Evolutionary conservation across 1,140 invertebrate species (phyloP).

Genomic region (Lamellibrachia luymesi): DNA sequence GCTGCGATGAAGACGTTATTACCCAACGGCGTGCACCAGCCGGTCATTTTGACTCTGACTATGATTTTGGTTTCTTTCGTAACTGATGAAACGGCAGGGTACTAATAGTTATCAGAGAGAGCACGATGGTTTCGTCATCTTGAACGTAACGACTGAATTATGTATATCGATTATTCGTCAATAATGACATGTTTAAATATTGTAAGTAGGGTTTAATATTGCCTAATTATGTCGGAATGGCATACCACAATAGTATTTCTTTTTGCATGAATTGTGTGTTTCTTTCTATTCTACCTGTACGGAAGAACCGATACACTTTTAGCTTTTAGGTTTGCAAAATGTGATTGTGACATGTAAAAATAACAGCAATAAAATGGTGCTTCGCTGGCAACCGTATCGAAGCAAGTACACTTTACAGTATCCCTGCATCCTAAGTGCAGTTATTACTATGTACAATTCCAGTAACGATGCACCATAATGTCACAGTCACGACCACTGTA

Average conservation of each 20-base stretch:
- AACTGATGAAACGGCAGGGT: no score
- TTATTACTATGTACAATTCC: background rate
- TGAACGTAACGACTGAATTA: background rate
- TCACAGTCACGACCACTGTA: no score
- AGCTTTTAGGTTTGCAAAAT: background rate
- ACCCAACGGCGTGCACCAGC: background rate
- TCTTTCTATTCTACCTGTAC: background rate
- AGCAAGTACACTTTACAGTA: background rate
- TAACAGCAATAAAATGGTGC: background rate
- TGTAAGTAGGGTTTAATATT: background rate
- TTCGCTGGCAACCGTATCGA: background rate
- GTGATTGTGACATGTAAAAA: background rate
- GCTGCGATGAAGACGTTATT: background rate
- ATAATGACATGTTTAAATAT: background rate
- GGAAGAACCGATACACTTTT: no score
- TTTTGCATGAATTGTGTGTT: background rate
- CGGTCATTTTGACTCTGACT: no score
- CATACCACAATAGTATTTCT: background rate
- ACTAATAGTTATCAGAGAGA: background rate
- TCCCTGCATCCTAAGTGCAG: background rate
- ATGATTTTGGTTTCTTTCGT: no score
- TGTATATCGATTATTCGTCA: background rate
- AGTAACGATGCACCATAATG: no score
- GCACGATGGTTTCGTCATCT: background rate
- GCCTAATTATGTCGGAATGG: background rate